Base-by-base conservation (phyloP, 2,797 vertebrate species). In the Crocidura indochinensis region DNA sequence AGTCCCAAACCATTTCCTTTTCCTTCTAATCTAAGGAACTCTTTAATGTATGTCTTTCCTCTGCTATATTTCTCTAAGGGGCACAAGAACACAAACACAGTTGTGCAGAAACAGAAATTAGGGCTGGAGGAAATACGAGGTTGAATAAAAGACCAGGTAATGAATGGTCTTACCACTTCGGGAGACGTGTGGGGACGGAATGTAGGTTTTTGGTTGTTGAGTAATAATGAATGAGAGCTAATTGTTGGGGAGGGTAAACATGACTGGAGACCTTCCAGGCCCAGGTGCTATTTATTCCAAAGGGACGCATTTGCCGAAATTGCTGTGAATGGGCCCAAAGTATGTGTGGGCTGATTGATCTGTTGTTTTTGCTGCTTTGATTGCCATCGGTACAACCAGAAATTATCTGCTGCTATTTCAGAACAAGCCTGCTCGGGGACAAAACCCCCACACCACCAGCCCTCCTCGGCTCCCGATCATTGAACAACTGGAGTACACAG, bases 1-100 rank as follows among this genome's bases (percentile, higher is more conserved):
- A 15, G 80, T 83, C 27, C 76, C 44, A 69, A 85, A 79, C 62
- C 90, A 80, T 88, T 91, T 9, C 64, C 68, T 83, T 47, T 84
- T 80, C 14, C n/a, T 64, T 76, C 27, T 31, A 91, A 86, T n/a
- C 27, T 80, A 78, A 53, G 27, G 12, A 47, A 82, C 62, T 69
- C 64, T 49, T n/a, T 68, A 38, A 10, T 1, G 6, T 51, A 51
- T 51, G 51, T 15, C 51, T 76, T 94, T 72, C 84, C 26, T 72
- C 10, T 10, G 56, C 8, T 92, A 79, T 86, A n/a, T 44, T 67
- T n/a, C 68, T 86, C 46, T 73, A 73, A 76, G 64, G 44, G 84
- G 14, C 10, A 44, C 1, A 24, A 60, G 71, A 60, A 85, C 44
- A 82, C 4, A 88, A 76, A 88, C 27, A 86, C 12, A 76, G 68